Evolutionary conservation across 37 sponge, comb jelly and placozoan genomes (phyloP).

Genomic region (Aplysina aerophoba): DNA sequence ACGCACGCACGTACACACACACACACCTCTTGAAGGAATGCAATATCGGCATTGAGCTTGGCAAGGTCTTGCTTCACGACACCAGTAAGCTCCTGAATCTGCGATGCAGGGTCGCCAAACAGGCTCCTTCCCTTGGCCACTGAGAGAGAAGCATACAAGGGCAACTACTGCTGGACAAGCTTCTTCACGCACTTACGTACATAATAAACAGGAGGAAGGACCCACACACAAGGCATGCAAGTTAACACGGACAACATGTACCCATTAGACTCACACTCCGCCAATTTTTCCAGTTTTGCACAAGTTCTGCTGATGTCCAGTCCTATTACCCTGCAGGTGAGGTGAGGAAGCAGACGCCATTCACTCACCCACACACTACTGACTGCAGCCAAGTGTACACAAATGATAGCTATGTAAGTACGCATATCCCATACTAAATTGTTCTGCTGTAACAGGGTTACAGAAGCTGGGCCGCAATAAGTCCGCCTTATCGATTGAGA

Average conservation of each 20-base stretch:
- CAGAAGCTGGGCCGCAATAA: too few relatives aligned
- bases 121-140: conserved; percentile 78
- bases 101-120: conserved; percentile 90
- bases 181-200: background rate
- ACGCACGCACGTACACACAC: too few relatives aligned
- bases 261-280: conserved; percentile 63
- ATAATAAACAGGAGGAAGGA: too few relatives aligned
- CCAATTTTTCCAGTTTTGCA: conserved; percentile 93
- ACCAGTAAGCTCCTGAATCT: conserved; percentile 96
- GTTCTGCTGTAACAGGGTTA: too few relatives aligned
- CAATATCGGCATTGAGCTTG: conserved; percentile 81
- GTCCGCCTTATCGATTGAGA: too few relatives aligned
- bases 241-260: background rate
- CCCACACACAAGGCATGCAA: too few relatives aligned
- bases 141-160: conserved; percentile 15
- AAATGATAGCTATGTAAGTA: too few relatives aligned
- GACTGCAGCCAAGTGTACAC: too few relatives aligned
- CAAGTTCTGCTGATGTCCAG: conserved; percentile 87
- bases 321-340: conserved; percentile 78
- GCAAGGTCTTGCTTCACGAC: conserved; percentile 89
- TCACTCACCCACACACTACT: too few relatives aligned
- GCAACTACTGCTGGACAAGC: background rate
- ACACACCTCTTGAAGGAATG: conserved; percentile 69
- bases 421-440: too few relatives aligned
- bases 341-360: too few relatives aligned